Percentiles rank a stretch among this genome's conserved stretches.
Evolutionary conservation across 2,113 vertebrate genomes (phyloP).

Genomic region (Vulpes vulpes): DNA sequence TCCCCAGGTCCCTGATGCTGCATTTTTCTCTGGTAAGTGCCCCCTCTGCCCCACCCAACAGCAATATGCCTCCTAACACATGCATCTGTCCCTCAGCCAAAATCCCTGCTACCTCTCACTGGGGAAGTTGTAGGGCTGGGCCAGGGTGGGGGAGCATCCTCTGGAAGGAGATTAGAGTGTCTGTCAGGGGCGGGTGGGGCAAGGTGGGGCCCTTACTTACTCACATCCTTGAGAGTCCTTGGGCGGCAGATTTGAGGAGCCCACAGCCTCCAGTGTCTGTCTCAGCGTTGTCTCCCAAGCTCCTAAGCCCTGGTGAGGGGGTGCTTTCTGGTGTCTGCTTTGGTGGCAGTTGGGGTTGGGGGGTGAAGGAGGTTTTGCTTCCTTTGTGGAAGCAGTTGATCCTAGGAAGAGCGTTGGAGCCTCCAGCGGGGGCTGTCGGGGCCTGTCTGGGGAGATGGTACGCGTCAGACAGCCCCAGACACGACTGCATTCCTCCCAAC

Average conservation of each 20-base stretch:
- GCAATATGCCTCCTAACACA: background rate
- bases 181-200: slow-evolving; percentile 61
- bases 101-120: background rate
- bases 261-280: background rate
- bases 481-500: slow-evolving; percentile 78
- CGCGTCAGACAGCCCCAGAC: slow-evolving; percentile 77
- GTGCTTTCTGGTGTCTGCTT: background rate
- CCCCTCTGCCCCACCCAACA: background rate
- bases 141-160: background rate
- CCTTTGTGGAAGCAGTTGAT: slow-evolving; percentile 43
- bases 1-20: background rate
- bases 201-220: slow-evolving; percentile 67
- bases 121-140: slow-evolving; percentile 65
- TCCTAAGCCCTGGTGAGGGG: background rate
- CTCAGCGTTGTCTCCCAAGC: slow-evolving; percentile 59
- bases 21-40: background rate
- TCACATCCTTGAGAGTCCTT: slow-evolving; percentile 64
- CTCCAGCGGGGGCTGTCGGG: slow-evolving; percentile 74
- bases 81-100: background rate
- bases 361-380: background rate
- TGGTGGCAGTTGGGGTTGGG: background rate
- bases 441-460: slow-evolving; percentile 80
- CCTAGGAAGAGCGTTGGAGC: slow-evolving; percentile 1
- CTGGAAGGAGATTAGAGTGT: slow-evolving; percentile 68
- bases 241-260: slow-evolving; percentile 46